Conservation (phyloP, 2,113 vertebrate species). For the Hydrolagus affinis region DNA sequence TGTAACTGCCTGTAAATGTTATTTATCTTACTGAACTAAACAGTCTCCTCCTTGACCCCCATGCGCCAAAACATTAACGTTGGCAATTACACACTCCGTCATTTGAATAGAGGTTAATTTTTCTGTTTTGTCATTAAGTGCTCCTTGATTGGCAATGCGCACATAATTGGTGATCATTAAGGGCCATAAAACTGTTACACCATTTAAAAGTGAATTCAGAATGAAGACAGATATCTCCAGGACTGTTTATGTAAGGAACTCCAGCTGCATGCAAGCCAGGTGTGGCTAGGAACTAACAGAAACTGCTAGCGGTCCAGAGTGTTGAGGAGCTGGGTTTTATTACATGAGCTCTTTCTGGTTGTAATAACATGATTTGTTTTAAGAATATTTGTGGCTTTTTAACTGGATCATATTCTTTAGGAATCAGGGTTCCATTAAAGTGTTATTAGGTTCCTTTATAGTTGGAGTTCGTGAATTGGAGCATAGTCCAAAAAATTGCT, state of each 20-base stretch:
- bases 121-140: slow-evolving; percentile 71
- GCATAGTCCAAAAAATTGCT: too few species aligned
- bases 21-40: slow-evolving; percentile 63
- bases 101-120: slow-evolving; percentile 68
- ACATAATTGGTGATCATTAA: slow-evolving; percentile 70
- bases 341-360: not conserved
- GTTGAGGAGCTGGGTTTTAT: not conserved
- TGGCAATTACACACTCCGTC: slow-evolving; percentile 61
- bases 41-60: slow-evolving; percentile 52
- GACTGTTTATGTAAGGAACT: slow-evolving; percentile 35
- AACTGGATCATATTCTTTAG: not conserved
- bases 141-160: slow-evolving; percentile 72
- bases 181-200: slow-evolving; percentile 69
- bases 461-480: too few species aligned
- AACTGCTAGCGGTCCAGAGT: not conserved
- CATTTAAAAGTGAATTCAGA: slow-evolving; percentile 57
- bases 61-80: slow-evolving; percentile 60
- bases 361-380: not conserved
- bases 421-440: not conserved
- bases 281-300: not conserved
- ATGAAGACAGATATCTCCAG: slow-evolving; percentile 57
- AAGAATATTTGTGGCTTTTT: slow-evolving; percentile 1
- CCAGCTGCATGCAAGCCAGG: slow-evolving; percentile 14
- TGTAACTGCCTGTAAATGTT: slow-evolving; percentile 69
- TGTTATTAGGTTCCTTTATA: too few species aligned